A percentile compares a stretch with the other conserved stretches of the same genome.
Evolutionary conservation across 2,797 vertebrate genomes (phyloP).

Genomic region (Typhlichthys eigenmanni): DNA sequence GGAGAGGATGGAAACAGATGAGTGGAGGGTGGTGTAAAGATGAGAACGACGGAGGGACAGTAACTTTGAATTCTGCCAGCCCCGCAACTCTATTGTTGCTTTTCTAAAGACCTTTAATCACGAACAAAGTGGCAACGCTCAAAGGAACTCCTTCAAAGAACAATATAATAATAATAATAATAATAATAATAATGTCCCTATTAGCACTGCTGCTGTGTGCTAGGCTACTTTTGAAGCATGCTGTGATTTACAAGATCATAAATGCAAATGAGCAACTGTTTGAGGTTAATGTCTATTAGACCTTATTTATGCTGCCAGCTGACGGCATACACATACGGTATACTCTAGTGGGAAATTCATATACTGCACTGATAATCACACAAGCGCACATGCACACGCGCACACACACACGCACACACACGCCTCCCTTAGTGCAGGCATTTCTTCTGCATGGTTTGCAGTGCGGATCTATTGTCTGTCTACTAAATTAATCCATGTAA

Average conservation of each 20-base stretch:
- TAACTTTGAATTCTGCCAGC: slow-evolving; percentile 4
- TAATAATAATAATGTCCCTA: no score
- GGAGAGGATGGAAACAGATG: slow-evolving; percentile 15
- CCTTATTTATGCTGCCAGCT: slow-evolving; percentile 22
- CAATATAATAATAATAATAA: no score
- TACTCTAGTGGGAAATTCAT: slow-evolving; percentile 17
- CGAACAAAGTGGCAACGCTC: not conserved
- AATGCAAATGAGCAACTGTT: not conserved
- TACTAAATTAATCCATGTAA: slow-evolving; percentile 52
- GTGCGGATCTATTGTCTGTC: slow-evolving; percentile 60
- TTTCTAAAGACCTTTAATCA: slow-evolving; percentile 11
- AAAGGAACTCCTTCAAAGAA: no score
- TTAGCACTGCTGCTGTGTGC: no score
- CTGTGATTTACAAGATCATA: not conserved
- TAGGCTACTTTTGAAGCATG: not conserved
- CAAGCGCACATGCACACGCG: slow-evolving; percentile 21
- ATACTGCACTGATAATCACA: slow-evolving; percentile 17
- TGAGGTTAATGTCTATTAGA: slow-evolving; percentile 18
- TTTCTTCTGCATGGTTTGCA: slow-evolving; percentile 74
- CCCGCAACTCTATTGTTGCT: slow-evolving; percentile 13
- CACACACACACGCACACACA: slow-evolving; percentile 17
- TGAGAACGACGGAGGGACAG: not conserved
- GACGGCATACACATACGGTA: not conserved
- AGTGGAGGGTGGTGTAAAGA: slow-evolving; percentile 13
- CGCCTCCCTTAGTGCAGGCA: slow-evolving; percentile 51